Base-by-base conservation (phyloP, 2,797 vertebrate species). In the Esox masquinongy region DNA sequence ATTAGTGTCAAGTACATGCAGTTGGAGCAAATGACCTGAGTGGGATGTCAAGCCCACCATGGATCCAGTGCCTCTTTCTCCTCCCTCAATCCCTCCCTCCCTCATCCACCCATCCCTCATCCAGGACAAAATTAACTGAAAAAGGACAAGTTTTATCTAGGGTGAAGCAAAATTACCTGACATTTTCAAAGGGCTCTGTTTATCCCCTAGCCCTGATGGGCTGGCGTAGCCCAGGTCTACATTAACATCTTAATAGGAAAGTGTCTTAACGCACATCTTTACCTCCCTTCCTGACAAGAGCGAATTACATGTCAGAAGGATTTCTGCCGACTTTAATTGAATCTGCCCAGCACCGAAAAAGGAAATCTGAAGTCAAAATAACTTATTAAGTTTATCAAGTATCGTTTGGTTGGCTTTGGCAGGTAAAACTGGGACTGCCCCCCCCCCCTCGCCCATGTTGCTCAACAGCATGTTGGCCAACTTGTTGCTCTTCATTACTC, bases 251-350 rank as follows among this genome's bases (percentile, higher is more conserved):
- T 95, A 97, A 96, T 95, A 95, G 94, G 94, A 94, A 94, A 89
- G 93, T 90, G 90, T 89, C 92, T 92, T 94, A 94, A 85, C 94
- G 93, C 93, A 89, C 92, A 90, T 94, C 93, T 95, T 95, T 92
- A 91, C 93, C 91, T 64, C 73, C 86, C 84, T 77, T 88, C 90
- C 82, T 94, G 96, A 95, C 95, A 94, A 95, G 94, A 94, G 92
- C 84, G 94, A 96, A 96, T 96, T 96, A 95, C 95, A 96, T 96
- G 95, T 97, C 95, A 96, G 94, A 94, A 93, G 94, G 95, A 96
- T 96, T 96, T 95, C 95, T 95, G 94, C 95, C 93, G 92, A 91
- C 92, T 95, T 89, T 97, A 97, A 96, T 97, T 97, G 96, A 97
- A 97, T 95, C 95, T 95, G 93, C 95, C 94, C 94, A 76, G 93